These are phyloP conservation scores for Rapana venosa DNA, from an alignment of 2,888 invertebrate species.

Conservation along the genomic window DNA sequence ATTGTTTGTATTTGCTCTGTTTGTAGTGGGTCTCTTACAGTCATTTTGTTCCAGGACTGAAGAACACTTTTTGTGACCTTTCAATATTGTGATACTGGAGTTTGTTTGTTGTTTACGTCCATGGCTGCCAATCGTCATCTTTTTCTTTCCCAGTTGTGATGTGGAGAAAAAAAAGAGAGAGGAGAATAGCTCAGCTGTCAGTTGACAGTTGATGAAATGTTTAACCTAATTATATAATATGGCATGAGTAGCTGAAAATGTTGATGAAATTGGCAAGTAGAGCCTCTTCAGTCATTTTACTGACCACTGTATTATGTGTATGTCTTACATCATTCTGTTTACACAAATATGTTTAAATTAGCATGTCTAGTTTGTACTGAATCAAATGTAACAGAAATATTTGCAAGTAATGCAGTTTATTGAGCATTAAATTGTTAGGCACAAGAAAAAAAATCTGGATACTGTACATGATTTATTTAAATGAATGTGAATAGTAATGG, in stretches of 20 bases:
- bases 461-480: not conserved
- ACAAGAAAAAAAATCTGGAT: not conserved
- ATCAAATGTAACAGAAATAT: too few species aligned
- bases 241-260: not conserved
- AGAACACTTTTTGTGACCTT: not conserved
- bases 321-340: too few species aligned
- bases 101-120: not conserved
- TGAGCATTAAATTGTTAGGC: too few species aligned
- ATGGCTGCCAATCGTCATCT: not conserved
- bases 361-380: not conserved
- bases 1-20: not conserved
- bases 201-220: too few species aligned
- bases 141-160: not conserved
- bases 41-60: not conserved
- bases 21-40: not conserved
- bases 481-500: too few species aligned
- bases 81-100: conserved; percentile 8
- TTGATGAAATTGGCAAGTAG: not conserved
- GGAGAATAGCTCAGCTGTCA: not conserved
- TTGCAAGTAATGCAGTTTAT: too few species aligned
- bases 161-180: not conserved
- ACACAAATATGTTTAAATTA: not conserved
- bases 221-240: too few species aligned
- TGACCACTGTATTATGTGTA: too few species aligned
- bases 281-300: too few species aligned